Evolutionary conservation across 2,113 vertebrate species (phyloP).

Genomic region (Mastomys coucha): DNA sequence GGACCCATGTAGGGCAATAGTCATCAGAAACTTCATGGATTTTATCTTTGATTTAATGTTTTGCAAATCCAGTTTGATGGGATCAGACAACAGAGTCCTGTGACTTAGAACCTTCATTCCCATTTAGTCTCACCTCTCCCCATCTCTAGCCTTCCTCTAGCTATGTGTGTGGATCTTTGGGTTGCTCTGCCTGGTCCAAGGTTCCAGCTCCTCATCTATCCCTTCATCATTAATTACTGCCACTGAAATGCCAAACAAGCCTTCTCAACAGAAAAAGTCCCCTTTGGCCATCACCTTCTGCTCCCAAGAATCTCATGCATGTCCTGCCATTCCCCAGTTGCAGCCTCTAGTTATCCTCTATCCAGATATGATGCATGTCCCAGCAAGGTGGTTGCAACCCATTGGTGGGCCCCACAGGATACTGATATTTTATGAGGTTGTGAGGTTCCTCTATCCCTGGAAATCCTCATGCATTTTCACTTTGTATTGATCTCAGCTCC

Average conservation of each 20-base stretch:
- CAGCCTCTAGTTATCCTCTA: not conserved
- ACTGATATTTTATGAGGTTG: fast-evolving
- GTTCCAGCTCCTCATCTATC: fast-evolving
- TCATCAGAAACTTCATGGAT: not conserved
- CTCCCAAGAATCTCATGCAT: fast-evolving
- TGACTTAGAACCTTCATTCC: not conserved
- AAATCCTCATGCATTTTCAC: not conserved
- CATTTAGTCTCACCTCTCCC: fast-evolving
- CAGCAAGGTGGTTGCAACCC: not conserved
- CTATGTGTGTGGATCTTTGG: not conserved
- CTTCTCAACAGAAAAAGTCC: not conserved
- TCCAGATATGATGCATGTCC: not conserved
- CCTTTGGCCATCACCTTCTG: not conserved
- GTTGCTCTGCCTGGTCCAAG: not conserved
- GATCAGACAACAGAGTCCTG: not conserved
- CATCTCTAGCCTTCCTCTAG: not conserved
- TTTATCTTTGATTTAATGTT: not conserved
- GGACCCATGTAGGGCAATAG: fast-evolving
- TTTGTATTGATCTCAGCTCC: not conserved
- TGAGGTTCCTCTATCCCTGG: not conserved
- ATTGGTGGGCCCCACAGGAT: fast-evolving
- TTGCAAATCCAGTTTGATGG: not conserved
- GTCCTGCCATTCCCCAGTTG: not conserved
- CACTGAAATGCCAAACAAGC: not conserved
- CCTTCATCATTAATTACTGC: not conserved